These are phyloP conservation scores for Lymantria dispar DNA, from an alignment of 2,888 invertebrate species.

Conservation along the genomic window DNA sequence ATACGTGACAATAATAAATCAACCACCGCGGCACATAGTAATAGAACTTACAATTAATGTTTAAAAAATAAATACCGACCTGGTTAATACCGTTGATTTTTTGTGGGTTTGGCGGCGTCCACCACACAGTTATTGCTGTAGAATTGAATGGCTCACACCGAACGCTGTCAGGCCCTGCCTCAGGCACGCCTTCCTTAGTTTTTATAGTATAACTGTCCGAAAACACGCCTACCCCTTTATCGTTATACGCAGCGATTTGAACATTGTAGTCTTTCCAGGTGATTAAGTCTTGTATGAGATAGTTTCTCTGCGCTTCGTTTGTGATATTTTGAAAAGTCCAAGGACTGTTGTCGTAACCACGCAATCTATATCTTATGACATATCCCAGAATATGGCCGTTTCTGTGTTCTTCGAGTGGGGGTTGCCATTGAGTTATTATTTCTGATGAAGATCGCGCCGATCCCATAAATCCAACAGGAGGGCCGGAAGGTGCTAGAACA, in stretches of 20 bases:
- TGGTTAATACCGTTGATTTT: slow-evolving; percentile 99
- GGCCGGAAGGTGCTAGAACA: slow-evolving; percentile 94
- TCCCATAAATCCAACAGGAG: slow-evolving; percentile 96
- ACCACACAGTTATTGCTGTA: slow-evolving; percentile 91
- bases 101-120: slow-evolving; percentile 98
- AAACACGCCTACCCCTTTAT: slow-evolving; percentile 96
- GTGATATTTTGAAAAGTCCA: slow-evolving; percentile 96
- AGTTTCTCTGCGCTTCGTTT: slow-evolving; percentile 95
- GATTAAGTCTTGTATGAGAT: slow-evolving; percentile 94
- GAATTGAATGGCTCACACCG: slow-evolving; percentile 91
- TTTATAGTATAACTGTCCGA: slow-evolving; percentile 95
- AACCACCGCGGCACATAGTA: too few species aligned
- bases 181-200: slow-evolving; percentile 97
- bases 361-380: slow-evolving; percentile 93
- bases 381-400: slow-evolving; percentile 98
- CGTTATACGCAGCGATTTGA: slow-evolving; percentile 98
- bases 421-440: slow-evolving; percentile 98
- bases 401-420: slow-evolving; percentile 95
- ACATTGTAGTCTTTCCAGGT: slow-evolving; percentile 99
- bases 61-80: slow-evolving; percentile 54
- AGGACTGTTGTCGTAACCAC: slow-evolving; percentile 95
- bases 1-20: too few species aligned
- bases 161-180: slow-evolving; percentile 94
- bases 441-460: slow-evolving; percentile 96
- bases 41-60: neutral